Percentiles rank a stretch among this genome's conserved stretches.
phyloP scores from a whole-genome alignment of 2,797 vertebrate species.

The Sebastes dallii region DNA sequence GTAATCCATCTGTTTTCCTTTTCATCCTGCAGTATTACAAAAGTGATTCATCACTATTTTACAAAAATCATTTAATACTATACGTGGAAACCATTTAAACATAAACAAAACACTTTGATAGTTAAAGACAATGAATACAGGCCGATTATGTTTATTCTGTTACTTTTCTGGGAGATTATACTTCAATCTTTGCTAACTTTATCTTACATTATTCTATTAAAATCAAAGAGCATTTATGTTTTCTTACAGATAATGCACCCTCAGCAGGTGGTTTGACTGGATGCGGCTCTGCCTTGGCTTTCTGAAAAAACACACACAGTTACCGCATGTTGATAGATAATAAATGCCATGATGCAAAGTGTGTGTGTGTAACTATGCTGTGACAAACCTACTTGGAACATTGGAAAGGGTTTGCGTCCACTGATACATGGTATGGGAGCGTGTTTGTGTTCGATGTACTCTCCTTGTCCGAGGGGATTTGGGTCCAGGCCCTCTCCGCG shows the following conservation, averaged over 20 bases:
- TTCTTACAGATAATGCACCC: slow-evolving; percentile 53
- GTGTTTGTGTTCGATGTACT: slow-evolving; percentile 82
- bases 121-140: background rate
- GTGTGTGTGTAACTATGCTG: background rate
- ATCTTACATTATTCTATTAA: background rate
- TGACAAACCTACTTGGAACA: slow-evolving; percentile 80
- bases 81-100: background rate
- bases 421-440: slow-evolving; percentile 73
- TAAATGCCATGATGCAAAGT: background rate
- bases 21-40: slow-evolving; percentile 55
- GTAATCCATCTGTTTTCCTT: slow-evolving; percentile 64
- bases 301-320: slow-evolving; percentile 71
- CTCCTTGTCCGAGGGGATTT: slow-evolving; percentile 72
- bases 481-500: slow-evolving; percentile 75
- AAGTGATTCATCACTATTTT: background rate
- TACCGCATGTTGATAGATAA: background rate
- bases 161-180: background rate
- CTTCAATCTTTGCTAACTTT: background rate
- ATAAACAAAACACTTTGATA: background rate
- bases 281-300: slow-evolving; percentile 76
- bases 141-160: background rate
- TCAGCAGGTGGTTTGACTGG: slow-evolving; percentile 9
- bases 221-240: background rate
- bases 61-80: background rate
- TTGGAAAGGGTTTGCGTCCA: slow-evolving; percentile 74